Evolutionary conservation across 2,113 vertebrate genomes (phyloP), one percentile per base, ranked within the genome.

Genomic region (Corvus hawaiiensis): DNA sequence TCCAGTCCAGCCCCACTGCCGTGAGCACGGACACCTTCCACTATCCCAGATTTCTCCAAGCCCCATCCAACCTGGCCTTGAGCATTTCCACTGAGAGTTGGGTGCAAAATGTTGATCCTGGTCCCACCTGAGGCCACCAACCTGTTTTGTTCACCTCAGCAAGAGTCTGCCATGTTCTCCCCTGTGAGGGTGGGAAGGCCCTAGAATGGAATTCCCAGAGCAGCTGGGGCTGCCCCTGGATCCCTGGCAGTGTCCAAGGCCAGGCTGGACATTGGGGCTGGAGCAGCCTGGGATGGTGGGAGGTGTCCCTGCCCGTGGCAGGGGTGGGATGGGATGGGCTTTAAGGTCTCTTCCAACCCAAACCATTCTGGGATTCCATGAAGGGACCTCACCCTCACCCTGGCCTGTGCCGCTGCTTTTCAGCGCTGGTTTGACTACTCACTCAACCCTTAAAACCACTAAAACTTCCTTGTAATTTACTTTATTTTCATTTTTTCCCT

Each of bases 251-350:
- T 58, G 61, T 0, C 61, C 52, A 4, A 55, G 48, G 46, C 46
- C 66, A 28, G 56, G 37, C 0, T 72, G 82, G 82, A 39, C 39
- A 41, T 41, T 41, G 39, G 39, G 39, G 33, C 9, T 6, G 64
- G 41, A 71, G 30, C 49, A 26, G 0, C 16, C 41, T 87, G 49
- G 49, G 16, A 16, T 0, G 6, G 33, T 3, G 23, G 23, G 0
- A 87, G 4, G 3, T 49, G n/a, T 79, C 41, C 41, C 26, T 41
- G n/a, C 49, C 11, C 11, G 6, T 39, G 48, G 32, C 10, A 52
- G 11, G 16, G 26, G 5, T 35, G 55, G 30, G 4, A 9, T 17
- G 6, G 23, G 30, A 49, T 13, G 35, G 0, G 3, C 7, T 80
- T 66, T 52, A 6, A 44, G 16, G 17, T 16, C 51, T 12, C 32